Evolutionary conservation across 2,113 vertebrate genomes (phyloP), one percentile per base, ranked within the genome.

Genomic region (Xiphorhynchus elegans): DNA sequence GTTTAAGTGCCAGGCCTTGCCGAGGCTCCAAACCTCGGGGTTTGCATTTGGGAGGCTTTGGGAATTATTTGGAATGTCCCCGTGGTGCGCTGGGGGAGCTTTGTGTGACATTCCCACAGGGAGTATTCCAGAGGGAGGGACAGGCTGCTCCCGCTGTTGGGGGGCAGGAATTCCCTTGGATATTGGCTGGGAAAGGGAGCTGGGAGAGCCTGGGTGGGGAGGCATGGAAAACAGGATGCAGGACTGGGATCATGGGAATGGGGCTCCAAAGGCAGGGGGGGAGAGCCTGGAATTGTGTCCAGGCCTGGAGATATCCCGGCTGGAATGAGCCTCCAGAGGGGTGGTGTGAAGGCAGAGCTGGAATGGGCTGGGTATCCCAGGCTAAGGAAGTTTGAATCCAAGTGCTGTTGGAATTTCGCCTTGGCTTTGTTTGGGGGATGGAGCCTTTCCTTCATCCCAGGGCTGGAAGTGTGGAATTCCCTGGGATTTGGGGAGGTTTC

Each of bases 291-390:
- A 37, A 62, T 40, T 1, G n/a, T 33, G 24, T 25, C 74, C 59
- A 11, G 68, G 40, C 10, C 9, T 55, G 39, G 44, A 4, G 6
- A 13, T 3, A 3, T 47, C 53, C 53, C 5, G 60, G 69, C 50
- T 81, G 26, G 87, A 10, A 76, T 49, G 37, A 89, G 62, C 59
- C 3, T 8, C 82, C 92, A 90, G 83, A 67, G 92, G 85, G 83
- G 52, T 77, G 56, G 47, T 90, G 58, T 52, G 90, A 68, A 94
- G 84, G 81, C 9, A 85, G 73, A 81, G 73, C 94, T 92, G 89
- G 56, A 17, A 15, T 8, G 81, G 47, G 50, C 58, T 19, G 44
- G 62, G 46, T 46, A 29, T 73, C 79, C 23, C 21, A 63, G n/a
- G 84, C 91, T 76, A 10, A 60, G 77, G 70, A 93, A 85, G 49